These are phyloP conservation scores for Planococcus citri DNA, from an alignment of 1,140 invertebrate species.

Conservation along the genomic window DNA sequence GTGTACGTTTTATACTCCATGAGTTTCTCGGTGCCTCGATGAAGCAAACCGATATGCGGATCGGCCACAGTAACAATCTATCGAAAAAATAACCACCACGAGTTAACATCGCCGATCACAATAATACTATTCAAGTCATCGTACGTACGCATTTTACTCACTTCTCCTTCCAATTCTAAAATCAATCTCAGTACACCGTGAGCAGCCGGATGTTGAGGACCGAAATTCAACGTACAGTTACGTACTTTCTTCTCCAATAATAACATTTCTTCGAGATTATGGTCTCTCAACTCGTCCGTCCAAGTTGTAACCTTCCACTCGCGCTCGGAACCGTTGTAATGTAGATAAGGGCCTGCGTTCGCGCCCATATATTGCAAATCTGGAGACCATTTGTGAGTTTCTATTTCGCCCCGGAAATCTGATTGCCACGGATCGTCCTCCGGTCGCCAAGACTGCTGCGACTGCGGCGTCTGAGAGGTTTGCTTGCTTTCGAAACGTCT, in stretches of 20 bases:
- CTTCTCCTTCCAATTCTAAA: slow-evolving; percentile 91
- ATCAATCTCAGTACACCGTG: slow-evolving; percentile 92
- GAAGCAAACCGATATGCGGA: slow-evolving; percentile 94
- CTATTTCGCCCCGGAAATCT: neutral
- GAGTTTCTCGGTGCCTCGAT: slow-evolving; percentile 93
- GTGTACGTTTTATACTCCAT: slow-evolving; percentile 98
- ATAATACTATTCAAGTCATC: neutral
- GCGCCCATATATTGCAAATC: slow-evolving; percentile 27
- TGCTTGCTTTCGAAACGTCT: neutral
- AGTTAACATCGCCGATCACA: neutral
- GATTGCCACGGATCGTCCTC: neutral
- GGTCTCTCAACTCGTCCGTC: neutral
- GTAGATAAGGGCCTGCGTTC: slow-evolving; percentile 25
- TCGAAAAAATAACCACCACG: slow-evolving; percentile 26
- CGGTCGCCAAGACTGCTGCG: neutral
- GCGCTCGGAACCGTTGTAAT: neutral
- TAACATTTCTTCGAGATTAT: slow-evolving; percentile 20
- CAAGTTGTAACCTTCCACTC: slow-evolving; percentile 4
- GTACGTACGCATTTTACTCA: slow-evolving; percentile 32
- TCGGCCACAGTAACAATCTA: slow-evolving; percentile 73
- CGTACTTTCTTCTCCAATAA: slow-evolving; percentile 56
- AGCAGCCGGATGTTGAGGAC: slow-evolving; percentile 96
- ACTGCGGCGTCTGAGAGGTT: neutral
- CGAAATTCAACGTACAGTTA: slow-evolving; percentile 88
- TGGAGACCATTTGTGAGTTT: slow-evolving; percentile 5